Percentiles rank a stretch among this genome's conserved stretches.
phyloP scores from a whole-genome alignment of 1,140 invertebrate genomes.

The Hestina assimilis region DNA sequence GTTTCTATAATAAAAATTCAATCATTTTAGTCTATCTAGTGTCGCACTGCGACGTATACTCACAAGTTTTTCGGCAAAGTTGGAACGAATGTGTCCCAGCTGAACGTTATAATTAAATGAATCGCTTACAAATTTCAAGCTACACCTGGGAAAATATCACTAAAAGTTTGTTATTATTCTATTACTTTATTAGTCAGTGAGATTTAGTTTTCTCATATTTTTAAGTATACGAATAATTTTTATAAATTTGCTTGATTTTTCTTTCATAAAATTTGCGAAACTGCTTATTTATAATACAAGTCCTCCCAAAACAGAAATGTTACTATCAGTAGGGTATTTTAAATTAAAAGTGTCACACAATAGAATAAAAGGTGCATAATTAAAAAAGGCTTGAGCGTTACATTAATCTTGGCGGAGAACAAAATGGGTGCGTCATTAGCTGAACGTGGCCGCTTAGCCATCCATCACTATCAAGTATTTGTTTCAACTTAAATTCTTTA shows the following conservation, averaged over 20 bases:
- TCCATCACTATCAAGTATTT: constrained; percentile 33
- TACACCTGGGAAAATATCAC: neutral
- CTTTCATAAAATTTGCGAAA: neutral
- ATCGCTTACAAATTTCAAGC: neutral
- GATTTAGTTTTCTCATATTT: too few relatives aligned
- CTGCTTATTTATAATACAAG: neutral
- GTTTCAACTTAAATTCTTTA: neutral
- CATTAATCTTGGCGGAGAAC: constrained; percentile 48
- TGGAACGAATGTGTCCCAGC: neutral
- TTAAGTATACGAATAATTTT: too few relatives aligned
- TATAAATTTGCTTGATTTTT: too few relatives aligned
- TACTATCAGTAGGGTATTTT: constrained; percentile 1
- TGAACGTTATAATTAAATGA: constrained; percentile 1
- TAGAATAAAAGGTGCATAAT: constrained; percentile 50
- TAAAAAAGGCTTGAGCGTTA: constrained; percentile 52
- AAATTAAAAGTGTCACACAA: constrained; percentile 40
- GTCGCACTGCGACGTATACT: constrained; percentile 1
- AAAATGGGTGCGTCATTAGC: constrained; percentile 46
- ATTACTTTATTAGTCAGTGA: neutral
- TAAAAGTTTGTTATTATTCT: neutral
- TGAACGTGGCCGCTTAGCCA: constrained; percentile 28
- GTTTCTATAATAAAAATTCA: too few relatives aligned
- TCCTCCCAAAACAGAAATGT: neutral
- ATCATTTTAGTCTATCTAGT: neutral
- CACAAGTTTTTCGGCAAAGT: neutral